Evolutionary conservation across 2,888 invertebrate species (phyloP), one percentile per base, ranked within the genome.

Genomic region (Rhorus exstirpatorius): DNA sequence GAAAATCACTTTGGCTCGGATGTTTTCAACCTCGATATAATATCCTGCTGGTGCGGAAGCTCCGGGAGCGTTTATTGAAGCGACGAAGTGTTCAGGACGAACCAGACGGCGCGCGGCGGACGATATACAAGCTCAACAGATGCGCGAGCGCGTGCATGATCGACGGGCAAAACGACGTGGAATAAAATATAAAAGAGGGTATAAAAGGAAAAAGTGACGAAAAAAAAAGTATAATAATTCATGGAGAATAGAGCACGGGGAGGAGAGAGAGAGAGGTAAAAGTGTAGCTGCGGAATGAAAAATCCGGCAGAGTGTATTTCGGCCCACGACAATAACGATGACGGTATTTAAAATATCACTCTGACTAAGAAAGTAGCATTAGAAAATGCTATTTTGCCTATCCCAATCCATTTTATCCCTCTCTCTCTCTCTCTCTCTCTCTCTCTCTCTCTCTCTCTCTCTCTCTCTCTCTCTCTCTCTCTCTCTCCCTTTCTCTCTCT

Each of bases 1-100:
- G 77, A 31, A 63, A 63, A 53, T 70, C 75, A 70, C 63, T 80
- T 71, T 75, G 24, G 24, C 70, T 58, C 31, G 49, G 26, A 41
- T 35, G 38, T 31, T 78, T 80, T 63, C 53, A 19, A 63, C 49
- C 61, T 67, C 49, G 12, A 67, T 51, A 67, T 67, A 67, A 67
- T 35, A 67, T 67, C 6, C 49, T 10, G 49, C 67, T 31, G 49
- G 49, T 35, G n/a, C n/a, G n/a, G n/a, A 49, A 51, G 10, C 38
- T n/a, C 67, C 14, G 35, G 68, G 53, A 31, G 65, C 41, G 51
- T 63, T 31, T 61, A 53, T 38, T 55, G 41, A 38, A 7, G 21
- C 41, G 65, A 19, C 26, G 10, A 35, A 31, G 67, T 49, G 49
- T 46, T 10, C 53, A 3, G 6, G 17, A 41, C 26, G 41, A 26